A percentile compares a stretch with the other conserved stretches of the same genome.
Evolutionary conservation across 2,113 vertebrate genomes (phyloP).

Genomic region (Eclectus roratus): DNA sequence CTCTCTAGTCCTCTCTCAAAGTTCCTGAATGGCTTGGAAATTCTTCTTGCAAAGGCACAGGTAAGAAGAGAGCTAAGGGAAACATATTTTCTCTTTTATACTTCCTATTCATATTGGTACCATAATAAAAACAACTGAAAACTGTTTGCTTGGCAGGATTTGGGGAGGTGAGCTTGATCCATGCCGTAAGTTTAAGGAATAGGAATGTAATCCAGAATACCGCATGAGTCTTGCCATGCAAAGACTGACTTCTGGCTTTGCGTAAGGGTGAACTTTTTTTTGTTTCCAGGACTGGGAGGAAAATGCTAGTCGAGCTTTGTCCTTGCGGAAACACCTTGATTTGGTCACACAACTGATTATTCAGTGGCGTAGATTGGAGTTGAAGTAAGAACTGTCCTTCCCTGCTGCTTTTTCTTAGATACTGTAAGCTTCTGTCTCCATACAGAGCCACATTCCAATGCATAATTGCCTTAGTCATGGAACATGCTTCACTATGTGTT

Average conservation of each 20-base stretch:
- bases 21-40: slow-evolving; percentile 95
- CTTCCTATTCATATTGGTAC: background rate
- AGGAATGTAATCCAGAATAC: background rate
- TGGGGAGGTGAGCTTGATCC: background rate
- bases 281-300: slow-evolving; percentile 92
- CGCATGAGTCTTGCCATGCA: background rate
- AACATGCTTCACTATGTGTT: background rate
- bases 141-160: background rate
- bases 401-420: background rate
- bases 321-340: slow-evolving; percentile 87
- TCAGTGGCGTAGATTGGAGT: slow-evolving; percentile 92
- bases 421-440: background rate
- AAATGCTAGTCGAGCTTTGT: slow-evolving; percentile 87
- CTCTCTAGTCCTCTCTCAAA: slow-evolving; percentile 92
- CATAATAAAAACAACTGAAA: background rate
- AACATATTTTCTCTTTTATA: background rate
- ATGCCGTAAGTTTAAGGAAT: background rate
- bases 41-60: slow-evolving; percentile 93
- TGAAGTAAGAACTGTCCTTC: slow-evolving; percentile 78
- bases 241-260: background rate
- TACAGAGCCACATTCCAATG: rapidly evolving
- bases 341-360: slow-evolving; percentile 89
- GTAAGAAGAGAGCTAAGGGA: slow-evolving; percentile 63
- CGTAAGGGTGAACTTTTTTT: background rate
- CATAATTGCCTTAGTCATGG: background rate